Percentiles rank a stretch among this genome's conserved stretches.
Evolutionary conservation across 2,113 vertebrate genomes (phyloP).

Genomic region (Nibea coibor): DNA sequence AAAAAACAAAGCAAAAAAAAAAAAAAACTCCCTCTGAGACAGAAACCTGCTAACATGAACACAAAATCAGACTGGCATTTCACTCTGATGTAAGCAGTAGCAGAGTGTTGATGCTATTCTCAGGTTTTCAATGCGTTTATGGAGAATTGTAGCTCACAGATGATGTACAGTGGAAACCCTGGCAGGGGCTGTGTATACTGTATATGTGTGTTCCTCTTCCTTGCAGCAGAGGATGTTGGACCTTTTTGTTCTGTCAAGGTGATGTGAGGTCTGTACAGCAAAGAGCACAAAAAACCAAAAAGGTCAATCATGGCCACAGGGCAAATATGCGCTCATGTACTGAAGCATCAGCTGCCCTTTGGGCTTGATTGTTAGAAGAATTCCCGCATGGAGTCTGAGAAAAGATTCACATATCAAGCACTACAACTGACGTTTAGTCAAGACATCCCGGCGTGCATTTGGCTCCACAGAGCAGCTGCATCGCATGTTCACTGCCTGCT

Average conservation of each 20-base stretch:
- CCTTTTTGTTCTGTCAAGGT: constrained; percentile 14
- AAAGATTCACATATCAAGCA: constrained; percentile 4
- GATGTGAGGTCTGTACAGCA: constrained; percentile 17
- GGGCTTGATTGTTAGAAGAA: constrained; percentile 23
- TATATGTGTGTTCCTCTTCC: background rate
- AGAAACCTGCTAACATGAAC: too few species aligned
- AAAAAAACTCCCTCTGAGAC: too few species aligned
- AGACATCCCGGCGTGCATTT: background rate
- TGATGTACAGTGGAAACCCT: background rate
- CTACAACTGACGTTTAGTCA: background rate
- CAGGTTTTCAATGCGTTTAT: too few species aligned
- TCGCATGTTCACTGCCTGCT: constrained; percentile 20
- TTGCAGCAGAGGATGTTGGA: constrained; percentile 19
- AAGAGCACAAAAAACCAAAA: constrained; percentile 21
- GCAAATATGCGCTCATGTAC: background rate
- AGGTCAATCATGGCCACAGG: constrained; percentile 37
- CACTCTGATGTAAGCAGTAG: too few species aligned
- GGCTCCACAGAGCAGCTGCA: constrained; percentile 14
- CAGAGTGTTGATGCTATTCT: too few species aligned
- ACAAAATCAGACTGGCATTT: too few species aligned
- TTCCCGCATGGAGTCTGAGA: constrained; percentile 6
- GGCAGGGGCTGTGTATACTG: background rate
- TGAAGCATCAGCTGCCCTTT: constrained; percentile 15
- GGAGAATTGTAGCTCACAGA: background rate
- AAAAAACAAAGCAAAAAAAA: too few species aligned